Conservation (phyloP, 2,113 vertebrate species). For the Mystacornis crossleyi region DNA sequence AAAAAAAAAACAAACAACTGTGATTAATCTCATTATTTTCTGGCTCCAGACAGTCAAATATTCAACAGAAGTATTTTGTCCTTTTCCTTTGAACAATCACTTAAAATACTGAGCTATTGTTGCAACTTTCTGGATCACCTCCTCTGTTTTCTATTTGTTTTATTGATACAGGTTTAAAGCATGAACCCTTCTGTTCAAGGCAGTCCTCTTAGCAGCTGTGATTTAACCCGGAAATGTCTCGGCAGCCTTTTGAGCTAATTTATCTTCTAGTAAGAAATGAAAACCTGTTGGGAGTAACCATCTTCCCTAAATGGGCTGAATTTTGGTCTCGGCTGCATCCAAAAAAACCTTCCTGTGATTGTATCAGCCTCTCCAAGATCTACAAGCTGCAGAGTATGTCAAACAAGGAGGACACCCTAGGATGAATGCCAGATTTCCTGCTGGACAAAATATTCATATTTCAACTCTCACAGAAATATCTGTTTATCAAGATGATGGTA, state of each 20-base stretch:
- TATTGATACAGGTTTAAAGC: background rate
- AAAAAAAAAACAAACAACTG: background rate
- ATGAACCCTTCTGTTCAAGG: background rate
- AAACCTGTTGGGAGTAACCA: background rate
- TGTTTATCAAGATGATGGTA: background rate
- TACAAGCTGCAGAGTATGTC: background rate
- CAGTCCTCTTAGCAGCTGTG: background rate
- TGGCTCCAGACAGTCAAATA: background rate
- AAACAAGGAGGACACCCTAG: background rate
- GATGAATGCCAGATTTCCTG: background rate
- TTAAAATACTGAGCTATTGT: background rate
- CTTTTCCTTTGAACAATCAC: background rate
- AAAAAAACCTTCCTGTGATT: background rate
- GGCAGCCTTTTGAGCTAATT: background rate
- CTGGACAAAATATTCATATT: background rate
- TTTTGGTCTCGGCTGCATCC: background rate
- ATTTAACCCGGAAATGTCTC: background rate
- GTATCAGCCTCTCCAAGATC: background rate
- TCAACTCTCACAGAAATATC: conserved; percentile 15
- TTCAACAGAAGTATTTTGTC: background rate
- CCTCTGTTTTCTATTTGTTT: background rate
- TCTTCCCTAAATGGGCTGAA: background rate
- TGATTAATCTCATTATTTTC: background rate
- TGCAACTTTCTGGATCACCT: background rate
- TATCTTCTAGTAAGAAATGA: background rate